Conservation (phyloP, 2,888 invertebrate species). For the Sipha maydis region DNA sequence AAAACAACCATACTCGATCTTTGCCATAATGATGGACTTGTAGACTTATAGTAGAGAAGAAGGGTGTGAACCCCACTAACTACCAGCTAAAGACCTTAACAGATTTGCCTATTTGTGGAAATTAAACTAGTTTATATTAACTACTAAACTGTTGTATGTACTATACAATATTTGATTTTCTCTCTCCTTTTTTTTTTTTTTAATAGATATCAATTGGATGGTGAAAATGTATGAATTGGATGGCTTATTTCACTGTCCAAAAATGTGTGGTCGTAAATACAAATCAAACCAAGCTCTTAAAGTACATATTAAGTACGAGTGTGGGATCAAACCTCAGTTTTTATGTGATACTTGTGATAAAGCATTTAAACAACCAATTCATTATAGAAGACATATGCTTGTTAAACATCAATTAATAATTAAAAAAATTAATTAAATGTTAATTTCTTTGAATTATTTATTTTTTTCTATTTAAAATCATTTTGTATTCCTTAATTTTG, state of each 20-base stretch:
- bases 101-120: no score
- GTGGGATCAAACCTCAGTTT: conserved; percentile 77
- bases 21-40: no score
- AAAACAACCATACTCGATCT: no score
- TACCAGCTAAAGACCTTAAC: no score
- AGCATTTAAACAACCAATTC: conserved; percentile 65
- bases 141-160: background rate
- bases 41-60: no score
- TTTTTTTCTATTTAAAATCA: no score
- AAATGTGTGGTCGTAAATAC: conserved; percentile 62
- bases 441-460: no score
- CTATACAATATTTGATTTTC: background rate
- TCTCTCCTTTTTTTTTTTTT: no score
- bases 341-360: conserved; percentile 80
- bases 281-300: conserved; percentile 64
- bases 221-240: background rate
- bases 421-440: no score
- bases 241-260: conserved; percentile 51
- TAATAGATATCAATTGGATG: background rate
- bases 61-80: no score
- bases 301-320: conserved; percentile 67
- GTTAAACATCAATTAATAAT: conserved; percentile 20
- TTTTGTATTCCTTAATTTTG: no score
- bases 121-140: no score
- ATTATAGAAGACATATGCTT: conserved; percentile 36